These are phyloP conservation scores for Rhodeus uyekii DNA, from an alignment of 2,797 vertebrate species.

Conservation along the genomic window DNA sequence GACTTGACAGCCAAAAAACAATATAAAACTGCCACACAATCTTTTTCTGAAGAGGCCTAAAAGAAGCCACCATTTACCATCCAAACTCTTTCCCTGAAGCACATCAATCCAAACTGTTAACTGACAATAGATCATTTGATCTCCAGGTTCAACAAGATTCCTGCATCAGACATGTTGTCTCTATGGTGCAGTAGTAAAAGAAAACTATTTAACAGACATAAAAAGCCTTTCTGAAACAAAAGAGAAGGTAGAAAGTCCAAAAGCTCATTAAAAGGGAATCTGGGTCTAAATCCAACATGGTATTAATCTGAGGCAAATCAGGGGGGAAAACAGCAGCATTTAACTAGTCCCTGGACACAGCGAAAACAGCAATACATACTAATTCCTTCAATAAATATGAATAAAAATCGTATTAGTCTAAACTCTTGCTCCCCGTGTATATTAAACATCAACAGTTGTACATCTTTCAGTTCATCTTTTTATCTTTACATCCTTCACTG, in stretches of 20 bases:
- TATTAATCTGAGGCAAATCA: conserved; percentile 26
- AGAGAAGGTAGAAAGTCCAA: conserved; percentile 22
- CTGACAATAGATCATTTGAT: not conserved
- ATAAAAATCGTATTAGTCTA: conserved; percentile 5
- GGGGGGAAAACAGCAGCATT: conserved; percentile 26
- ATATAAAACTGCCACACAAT: not conserved
- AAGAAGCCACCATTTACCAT: conserved; percentile 1
- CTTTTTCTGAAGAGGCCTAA: not conserved
- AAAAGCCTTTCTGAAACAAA: conserved; percentile 36
- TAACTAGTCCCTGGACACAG: conserved; percentile 12
- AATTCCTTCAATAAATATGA: conserved; percentile 14
- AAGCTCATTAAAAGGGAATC: conserved; percentile 53
- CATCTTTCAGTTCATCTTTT: not conserved
- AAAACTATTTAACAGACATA: conserved; percentile 18
- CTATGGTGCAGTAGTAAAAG: conserved; percentile 34
- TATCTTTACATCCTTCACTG: too few relatives aligned
- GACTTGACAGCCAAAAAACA: not conserved
- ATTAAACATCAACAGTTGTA: not conserved
- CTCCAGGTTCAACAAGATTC: conserved; percentile 32
- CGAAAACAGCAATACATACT: conserved; percentile 24
- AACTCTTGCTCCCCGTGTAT: not conserved
- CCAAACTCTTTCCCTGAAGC: not conserved
- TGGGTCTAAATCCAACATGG: conserved; percentile 33
- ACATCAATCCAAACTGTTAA: conserved; percentile 11
- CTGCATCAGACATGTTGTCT: not conserved